Conservation (phyloP, 2,113 vertebrate genomes). For the Candoia aspera region DNA sequence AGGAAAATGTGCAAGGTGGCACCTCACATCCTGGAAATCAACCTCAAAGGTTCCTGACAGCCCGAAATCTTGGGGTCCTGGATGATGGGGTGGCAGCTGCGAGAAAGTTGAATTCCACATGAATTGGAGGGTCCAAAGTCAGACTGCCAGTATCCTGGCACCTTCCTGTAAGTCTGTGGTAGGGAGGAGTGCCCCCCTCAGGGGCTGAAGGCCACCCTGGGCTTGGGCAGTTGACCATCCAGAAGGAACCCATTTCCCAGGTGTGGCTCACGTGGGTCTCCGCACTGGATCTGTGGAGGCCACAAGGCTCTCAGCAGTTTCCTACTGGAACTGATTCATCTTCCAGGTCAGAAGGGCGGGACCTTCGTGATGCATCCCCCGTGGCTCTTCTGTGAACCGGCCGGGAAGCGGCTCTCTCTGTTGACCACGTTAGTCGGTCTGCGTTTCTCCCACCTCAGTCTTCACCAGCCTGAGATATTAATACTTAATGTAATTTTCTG, state of each 20-base stretch:
- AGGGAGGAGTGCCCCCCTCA: background rate
- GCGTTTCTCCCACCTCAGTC: background rate
- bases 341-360: background rate
- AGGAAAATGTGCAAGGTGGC: background rate
- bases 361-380: background rate
- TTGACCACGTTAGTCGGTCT: rapidly evolving
- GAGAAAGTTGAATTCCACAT: no score
- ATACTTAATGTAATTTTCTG: background rate
- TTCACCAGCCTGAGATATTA: background rate
- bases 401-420: background rate
- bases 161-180: background rate
- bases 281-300: rapidly evolving
- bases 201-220: background rate
- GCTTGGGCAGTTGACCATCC: background rate
- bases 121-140: background rate
- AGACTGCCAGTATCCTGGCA: background rate
- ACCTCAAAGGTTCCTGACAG: background rate
- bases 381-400: background rate
- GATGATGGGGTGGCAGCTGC: background rate
- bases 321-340: background rate
- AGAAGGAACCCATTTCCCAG: background rate
- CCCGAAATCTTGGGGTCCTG: background rate
- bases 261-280: background rate
- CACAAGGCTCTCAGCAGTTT: background rate
- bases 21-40: background rate